A percentile compares a stretch with the other conserved stretches of the same genome.
Evolutionary conservation across 2,113 vertebrate genomes (phyloP).

Genomic region (Lepus europaeus): DNA sequence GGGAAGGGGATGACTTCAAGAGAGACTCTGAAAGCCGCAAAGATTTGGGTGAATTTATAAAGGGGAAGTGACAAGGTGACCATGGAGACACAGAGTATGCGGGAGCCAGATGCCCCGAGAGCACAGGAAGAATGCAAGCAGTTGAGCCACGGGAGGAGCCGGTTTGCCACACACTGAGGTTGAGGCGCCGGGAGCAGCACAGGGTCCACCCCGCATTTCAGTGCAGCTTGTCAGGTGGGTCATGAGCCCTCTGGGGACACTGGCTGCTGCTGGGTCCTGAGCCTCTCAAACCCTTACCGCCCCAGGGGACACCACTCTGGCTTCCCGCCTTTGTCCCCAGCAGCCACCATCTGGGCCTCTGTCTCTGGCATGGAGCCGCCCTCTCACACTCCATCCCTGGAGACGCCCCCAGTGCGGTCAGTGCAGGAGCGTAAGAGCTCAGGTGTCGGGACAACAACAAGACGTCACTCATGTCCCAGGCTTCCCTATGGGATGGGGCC

Average conservation of each 20-base stretch:
- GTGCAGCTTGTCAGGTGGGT: rapidly evolving
- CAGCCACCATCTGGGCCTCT: neutral
- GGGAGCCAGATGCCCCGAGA: neutral
- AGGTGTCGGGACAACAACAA: neutral
- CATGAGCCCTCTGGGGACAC: slow-evolving; percentile 51
- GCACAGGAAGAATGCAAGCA: neutral
- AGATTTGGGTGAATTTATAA: neutral
- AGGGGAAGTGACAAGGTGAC: neutral
- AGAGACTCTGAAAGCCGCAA: neutral
- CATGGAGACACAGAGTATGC: neutral
- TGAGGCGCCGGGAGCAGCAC: neutral
- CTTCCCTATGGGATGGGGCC: neutral
- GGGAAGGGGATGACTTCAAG: neutral
- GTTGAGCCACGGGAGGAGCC: neutral
- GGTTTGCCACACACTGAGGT: neutral
- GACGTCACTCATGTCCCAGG: neutral
- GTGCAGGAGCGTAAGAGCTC: neutral
- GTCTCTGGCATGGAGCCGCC: no score
- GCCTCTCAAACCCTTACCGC: neutral
- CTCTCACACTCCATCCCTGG: neutral
- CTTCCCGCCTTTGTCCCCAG: neutral
- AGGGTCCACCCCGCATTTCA: neutral
- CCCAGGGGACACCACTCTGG: neutral
- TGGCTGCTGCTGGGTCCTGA: neutral
- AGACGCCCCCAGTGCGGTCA: neutral